Evolutionary conservation across 2,888 invertebrate genomes (phyloP), one percentile per base, ranked within the genome.

Genomic region (Netelia fuscicornis): DNA sequence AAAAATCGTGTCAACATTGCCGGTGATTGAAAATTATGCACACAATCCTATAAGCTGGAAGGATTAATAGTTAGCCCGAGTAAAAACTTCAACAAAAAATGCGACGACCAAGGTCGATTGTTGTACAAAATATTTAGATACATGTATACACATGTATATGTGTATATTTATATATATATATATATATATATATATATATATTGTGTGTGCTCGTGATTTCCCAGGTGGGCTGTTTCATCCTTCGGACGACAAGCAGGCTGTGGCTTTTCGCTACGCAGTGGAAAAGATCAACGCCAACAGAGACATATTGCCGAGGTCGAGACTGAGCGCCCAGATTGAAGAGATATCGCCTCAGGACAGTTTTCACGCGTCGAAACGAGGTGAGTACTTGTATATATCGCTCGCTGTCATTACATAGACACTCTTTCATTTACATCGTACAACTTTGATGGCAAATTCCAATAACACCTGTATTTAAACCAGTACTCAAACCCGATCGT

Each of bases 311-410:
- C 97, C 97, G 37, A 95, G 98, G 91, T 98, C 98, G n/a, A 97
- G 97, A 91, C 95, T 99, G 76, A 96, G 97, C 84, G 98, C 97
- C 44, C 98, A 98, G 95, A 97, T 98, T 84, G 98, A 98, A 94
- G 96, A 97, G 90, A 97, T 98, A 92, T 97, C 97, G 70, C 97
- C 98, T 0, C 97, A 98, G 91, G 98, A 98, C 94, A 98, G 98
- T 94, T 98, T 98, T 93, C 98, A 98, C 93, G 98, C 98, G 72
- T 98, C 98, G 20, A 98, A 98, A 95, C 96, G 98, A 96, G 98
- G 98, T 98, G 94, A 94, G 94, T 93, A n/a, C 17, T n/a, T n/a
- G 8, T 48, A 0, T 62, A 13, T 5, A 11, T 48, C n/a, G 11
- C 48, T 9, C 56, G 2, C 13, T 48, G 9, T 13, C 13, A 48